Evolutionary conservation across 1,140 invertebrate genomes (phyloP), one percentile per base, ranked within the genome.

Genomic region (Mycetomoellerius zeteki): DNA sequence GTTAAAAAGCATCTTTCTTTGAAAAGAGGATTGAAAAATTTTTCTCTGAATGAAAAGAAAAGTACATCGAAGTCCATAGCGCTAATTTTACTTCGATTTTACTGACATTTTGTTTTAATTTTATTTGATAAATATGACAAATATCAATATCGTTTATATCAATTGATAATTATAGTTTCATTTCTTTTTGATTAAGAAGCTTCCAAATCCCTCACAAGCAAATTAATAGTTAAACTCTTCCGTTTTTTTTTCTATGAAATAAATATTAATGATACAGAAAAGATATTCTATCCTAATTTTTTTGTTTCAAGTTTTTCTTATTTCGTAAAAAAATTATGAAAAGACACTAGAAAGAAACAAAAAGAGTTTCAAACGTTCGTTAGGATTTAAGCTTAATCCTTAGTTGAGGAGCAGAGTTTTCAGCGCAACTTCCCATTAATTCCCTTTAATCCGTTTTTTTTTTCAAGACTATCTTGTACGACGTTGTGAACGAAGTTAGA

Each of bases 401-500:
- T 21, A 30, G 33, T 67, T 64, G 12, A 14, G 52, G 33, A 65
- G 56, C 60, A 86, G 0, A 50, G 76, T 30, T 78, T 85, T 56
- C 1, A 43, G 30, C 21, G 5, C 47, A 65, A 58, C 60, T 86
- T 64, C 12, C 19, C 27, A 14, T 64, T 78, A 54, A 65, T 67
- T 58, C 50, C 10, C 5, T 65, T 37, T 7, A 33, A 30, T 37
- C 30, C 14, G n/a, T 3, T 62, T 75, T 67, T 88, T 52, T 75
- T n/a, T 50, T 50, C 37, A 50, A 30, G 30, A 50, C 16, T 54
- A 60, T 33, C 27, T 64, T 62, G 21, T 37, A n/a, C n/a, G 43
- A 8, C 30, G 62, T 67, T 54, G 37, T 43, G 37, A 71, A 81
- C 50, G 14, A 69, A 86, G 30, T 81, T 86, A 56, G 76, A 58